phyloP scores from a whole-genome alignment of 2,113 vertebrate genomes.

The Zosterops pallidus region DNA sequence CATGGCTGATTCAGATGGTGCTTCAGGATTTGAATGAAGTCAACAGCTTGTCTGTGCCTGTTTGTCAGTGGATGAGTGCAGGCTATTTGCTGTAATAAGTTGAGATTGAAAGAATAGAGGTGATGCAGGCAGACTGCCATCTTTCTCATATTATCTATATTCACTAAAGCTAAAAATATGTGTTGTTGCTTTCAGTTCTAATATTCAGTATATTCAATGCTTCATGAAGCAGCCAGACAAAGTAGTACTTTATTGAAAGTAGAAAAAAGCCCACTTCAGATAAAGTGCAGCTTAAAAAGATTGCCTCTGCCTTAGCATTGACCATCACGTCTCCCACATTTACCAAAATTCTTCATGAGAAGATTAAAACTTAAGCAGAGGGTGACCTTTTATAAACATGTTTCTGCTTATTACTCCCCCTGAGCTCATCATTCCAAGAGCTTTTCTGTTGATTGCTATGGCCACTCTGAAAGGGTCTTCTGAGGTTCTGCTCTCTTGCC shows the following conservation, averaged over 20 bases:
- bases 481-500: not conserved
- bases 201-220: not conserved
- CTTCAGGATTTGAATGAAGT: not conserved
- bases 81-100: not conserved
- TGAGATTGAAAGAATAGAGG: not conserved
- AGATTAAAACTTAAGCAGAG: conserved; percentile 21
- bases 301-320: not conserved
- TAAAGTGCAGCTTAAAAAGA: not conserved
- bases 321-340: not conserved
- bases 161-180: not conserved
- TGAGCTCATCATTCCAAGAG: not conserved
- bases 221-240: not conserved
- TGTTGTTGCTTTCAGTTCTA: not conserved
- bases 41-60: not conserved
- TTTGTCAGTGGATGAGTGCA: not conserved
- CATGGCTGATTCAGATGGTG: not conserved
- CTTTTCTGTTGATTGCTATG: not conserved
- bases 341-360: not conserved
- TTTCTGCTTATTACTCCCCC: not conserved
- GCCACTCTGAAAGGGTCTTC: not conserved
- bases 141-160: not conserved
- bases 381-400: not conserved
- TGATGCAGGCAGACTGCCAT: not conserved
- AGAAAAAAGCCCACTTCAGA: not conserved
- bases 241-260: not conserved